phyloP scores from a whole-genome alignment of 37 sponge, comb jelly and placozoan genomes.

The Chondrilla cf. caribensis region DNA sequence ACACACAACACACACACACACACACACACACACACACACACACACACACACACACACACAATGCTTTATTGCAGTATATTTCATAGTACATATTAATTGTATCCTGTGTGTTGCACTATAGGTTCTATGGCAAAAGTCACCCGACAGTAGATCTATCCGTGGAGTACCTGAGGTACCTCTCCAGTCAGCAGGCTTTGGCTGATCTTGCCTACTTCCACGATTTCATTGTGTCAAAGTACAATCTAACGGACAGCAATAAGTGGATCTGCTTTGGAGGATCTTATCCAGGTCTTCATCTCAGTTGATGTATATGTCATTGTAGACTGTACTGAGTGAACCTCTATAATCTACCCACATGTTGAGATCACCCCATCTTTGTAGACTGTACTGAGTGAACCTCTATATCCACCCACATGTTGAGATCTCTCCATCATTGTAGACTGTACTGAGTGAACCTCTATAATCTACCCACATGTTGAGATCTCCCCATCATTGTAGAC shows the following conservation, averaged over 20 bases:
- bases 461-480: too few relatives aligned
- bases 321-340: too few relatives aligned
- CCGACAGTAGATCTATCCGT: conserved; percentile 52
- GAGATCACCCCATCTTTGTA: too few relatives aligned
- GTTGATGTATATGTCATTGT: not conserved
- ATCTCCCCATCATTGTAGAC: too few relatives aligned
- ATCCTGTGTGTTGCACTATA: conserved; percentile 16
- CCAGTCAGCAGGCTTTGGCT: conserved; percentile 84
- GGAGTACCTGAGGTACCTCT: conserved; percentile 58
- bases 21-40: conserved; percentile 24
- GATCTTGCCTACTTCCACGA: conserved; percentile 66
- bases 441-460: too few relatives aligned
- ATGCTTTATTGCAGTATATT: not conserved
- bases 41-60: conserved; percentile 22
- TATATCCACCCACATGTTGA: too few relatives aligned
- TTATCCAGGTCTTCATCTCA: conserved; percentile 52
- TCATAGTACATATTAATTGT: too few relatives aligned
- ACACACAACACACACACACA: conserved; percentile 22
- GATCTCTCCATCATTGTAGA: too few relatives aligned
- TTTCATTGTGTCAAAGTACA: conserved; percentile 30
- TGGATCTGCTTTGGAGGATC: conserved; percentile 91
- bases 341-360: too few relatives aligned
- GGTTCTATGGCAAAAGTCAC: conserved; percentile 88
- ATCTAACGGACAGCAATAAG: conserved; percentile 43
- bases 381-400: too few relatives aligned